phyloP scores from a whole-genome alignment of 2,888 invertebrate genomes.

The Aphodius sticticus region DNA sequence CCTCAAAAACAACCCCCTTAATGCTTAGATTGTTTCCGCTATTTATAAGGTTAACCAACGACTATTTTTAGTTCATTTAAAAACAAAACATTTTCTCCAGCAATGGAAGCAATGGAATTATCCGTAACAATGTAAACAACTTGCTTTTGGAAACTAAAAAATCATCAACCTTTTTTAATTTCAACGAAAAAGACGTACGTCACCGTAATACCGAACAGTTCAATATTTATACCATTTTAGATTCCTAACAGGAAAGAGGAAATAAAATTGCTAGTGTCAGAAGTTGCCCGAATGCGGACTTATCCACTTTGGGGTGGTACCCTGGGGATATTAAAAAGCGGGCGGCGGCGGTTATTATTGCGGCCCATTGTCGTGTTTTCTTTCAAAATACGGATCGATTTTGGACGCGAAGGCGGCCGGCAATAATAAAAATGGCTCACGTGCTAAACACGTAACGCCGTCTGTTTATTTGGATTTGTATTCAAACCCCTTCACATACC shows the following conservation, averaged over 20 bases:
- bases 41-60: no score
- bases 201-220: no score
- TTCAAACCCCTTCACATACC: slow-evolving; percentile 14
- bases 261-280: neutral
- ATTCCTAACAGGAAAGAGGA: neutral
- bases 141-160: no score
- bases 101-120: no score
- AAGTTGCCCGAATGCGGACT: neutral
- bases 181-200: no score
- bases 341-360: neutral
- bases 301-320: neutral
- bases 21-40: no score
- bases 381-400: neutral
- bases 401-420: neutral
- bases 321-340: neutral
- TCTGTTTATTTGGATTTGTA: slow-evolving; percentile 24
- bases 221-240: neutral
- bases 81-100: no score
- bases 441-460: slow-evolving; percentile 13
- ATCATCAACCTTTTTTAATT: no score
- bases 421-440: neutral
- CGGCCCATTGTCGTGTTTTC: neutral
- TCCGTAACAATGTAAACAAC: no score
- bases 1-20: no score
- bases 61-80: no score